phyloP scores from a whole-genome alignment of 2,113 vertebrate species.

The Sceloporus tristichus region DNA sequence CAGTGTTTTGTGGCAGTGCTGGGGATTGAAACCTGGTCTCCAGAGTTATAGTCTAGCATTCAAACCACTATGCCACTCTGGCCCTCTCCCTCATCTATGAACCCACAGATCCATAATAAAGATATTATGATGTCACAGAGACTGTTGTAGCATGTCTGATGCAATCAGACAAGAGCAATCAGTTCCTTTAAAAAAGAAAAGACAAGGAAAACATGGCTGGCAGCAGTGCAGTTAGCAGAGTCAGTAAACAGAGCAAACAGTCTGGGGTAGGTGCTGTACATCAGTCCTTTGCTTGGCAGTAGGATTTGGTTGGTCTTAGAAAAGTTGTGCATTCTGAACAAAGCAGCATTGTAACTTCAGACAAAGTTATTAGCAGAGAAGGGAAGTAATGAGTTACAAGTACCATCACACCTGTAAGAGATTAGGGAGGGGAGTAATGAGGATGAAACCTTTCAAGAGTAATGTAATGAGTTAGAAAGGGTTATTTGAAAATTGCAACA shows the following conservation, averaged over 20 bases:
- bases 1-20: too few relatives aligned
- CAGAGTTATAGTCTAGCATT: too few relatives aligned
- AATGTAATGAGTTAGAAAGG: too few relatives aligned
- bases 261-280: not conserved
- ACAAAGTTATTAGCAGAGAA: not conserved
- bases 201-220: not conserved
- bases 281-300: not conserved
- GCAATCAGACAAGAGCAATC: not conserved
- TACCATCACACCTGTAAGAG: too few relatives aligned
- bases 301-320: not conserved
- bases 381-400: not conserved
- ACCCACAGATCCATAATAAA: not conserved
- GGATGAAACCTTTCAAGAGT: too few relatives aligned
- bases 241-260: not conserved
- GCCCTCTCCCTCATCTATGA: not conserved
- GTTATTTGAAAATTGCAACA: not conserved
- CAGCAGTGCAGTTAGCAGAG: not conserved
- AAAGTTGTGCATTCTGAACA: not conserved
- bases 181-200: not conserved
- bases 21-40: too few relatives aligned
- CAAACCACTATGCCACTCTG: too few relatives aligned
- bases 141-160: too few relatives aligned
- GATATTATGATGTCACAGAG: constrained; percentile 33
- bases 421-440: too few relatives aligned
- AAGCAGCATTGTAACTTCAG: not conserved